Evolutionary conservation across 2,797 vertebrate genomes (phyloP).

Genomic region (Heterohyrax brucei): DNA sequence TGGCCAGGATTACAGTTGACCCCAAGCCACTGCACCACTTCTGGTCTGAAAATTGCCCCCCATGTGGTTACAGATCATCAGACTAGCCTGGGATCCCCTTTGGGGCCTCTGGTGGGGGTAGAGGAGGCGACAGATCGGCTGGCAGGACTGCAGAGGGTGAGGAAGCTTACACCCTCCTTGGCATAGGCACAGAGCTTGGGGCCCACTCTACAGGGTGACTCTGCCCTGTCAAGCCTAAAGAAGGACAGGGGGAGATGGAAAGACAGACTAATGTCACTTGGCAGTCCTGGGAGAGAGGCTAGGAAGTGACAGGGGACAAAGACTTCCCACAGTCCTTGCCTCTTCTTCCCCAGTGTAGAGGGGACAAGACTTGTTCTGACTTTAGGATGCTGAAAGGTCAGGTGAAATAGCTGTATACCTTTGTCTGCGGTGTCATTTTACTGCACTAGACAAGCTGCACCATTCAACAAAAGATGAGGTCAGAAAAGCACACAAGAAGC

Average conservation of each 20-base stretch:
- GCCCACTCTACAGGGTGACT: neutral
- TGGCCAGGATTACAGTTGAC: slow-evolving; percentile 73
- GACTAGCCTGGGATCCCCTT: neutral
- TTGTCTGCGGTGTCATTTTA: neutral
- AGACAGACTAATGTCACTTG: neutral
- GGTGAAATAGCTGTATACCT: neutral
- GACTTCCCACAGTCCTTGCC: neutral
- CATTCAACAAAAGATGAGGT: neutral
- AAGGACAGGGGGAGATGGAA: neutral
- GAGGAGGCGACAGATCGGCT: neutral
- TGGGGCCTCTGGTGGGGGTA: neutral
- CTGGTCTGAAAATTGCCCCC: slow-evolving; percentile 1
- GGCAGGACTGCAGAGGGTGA: neutral
- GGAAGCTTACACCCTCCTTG: neutral
- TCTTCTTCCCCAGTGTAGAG: neutral
- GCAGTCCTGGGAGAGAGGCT: neutral
- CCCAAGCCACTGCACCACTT: neutral
- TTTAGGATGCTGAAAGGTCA: neutral
- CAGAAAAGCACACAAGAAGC: neutral
- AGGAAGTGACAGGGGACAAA: neutral
- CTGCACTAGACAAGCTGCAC: neutral
- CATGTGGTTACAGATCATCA: neutral
- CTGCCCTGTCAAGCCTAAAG: neutral
- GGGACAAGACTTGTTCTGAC: neutral
- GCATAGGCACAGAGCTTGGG: neutral